phyloP scores from a whole-genome alignment of 2,797 vertebrate species.

The Jordanella pulchra region DNA sequence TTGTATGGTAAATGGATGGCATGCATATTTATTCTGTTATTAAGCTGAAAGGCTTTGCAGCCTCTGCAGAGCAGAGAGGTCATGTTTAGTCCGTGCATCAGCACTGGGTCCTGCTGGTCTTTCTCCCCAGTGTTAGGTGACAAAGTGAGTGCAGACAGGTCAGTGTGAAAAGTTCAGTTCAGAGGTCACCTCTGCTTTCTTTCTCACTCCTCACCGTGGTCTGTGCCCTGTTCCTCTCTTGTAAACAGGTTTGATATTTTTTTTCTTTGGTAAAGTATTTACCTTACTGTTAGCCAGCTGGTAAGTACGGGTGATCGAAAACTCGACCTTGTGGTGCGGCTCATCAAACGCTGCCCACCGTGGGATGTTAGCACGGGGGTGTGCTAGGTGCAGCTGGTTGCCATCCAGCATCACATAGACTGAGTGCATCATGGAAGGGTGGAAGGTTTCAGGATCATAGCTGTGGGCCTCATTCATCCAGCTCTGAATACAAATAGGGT shows the following conservation, averaged over 20 bases:
- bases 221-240: background rate
- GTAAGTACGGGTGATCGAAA: slow-evolving; percentile 73
- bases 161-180: slow-evolving; percentile 37
- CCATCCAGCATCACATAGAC: slow-evolving; percentile 82
- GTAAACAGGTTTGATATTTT: background rate
- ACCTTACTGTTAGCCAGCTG: slow-evolving; percentile 84
- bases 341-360: slow-evolving; percentile 81
- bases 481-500: slow-evolving; percentile 67
- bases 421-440: slow-evolving; percentile 81
- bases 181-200: slow-evolving; percentile 43
- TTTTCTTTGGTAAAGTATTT: slow-evolving; percentile 30
- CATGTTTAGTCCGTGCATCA: slow-evolving; percentile 44
- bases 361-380: slow-evolving; percentile 80
- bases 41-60: slow-evolving; percentile 1
- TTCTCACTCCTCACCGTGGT: slow-evolving; percentile 11
- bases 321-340: slow-evolving; percentile 67
- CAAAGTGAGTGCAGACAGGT: slow-evolving; percentile 52
- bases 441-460: slow-evolving; percentile 86
- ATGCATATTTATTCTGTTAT: slow-evolving; percentile 12
- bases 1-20: background rate
- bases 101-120: slow-evolving; percentile 44
- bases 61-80: slow-evolving; percentile 16
- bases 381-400: slow-evolving; percentile 76
- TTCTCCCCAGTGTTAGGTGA: slow-evolving; percentile 55
- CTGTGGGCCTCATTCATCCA: slow-evolving; percentile 87